Conservation (phyloP, 2,113 vertebrate species). For the Alces alces region DNA sequence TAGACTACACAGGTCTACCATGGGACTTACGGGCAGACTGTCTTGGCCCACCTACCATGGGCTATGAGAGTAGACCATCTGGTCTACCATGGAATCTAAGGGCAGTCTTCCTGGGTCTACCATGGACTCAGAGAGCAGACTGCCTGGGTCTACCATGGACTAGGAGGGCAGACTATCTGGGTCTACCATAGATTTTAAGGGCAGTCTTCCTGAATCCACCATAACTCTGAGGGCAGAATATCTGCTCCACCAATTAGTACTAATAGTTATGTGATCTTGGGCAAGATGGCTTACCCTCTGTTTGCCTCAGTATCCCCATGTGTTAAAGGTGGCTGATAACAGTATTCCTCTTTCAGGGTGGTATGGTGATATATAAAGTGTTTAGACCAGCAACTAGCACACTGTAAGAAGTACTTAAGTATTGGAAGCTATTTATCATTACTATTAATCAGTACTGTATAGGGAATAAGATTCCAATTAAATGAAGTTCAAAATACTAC, state of each 20-base stretch:
- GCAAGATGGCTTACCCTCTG: neutral
- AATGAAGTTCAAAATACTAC: conserved; percentile 12
- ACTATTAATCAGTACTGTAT: neutral
- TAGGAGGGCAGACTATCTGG: neutral
- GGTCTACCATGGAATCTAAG: neutral
- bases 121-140: neutral
- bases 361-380: neutral
- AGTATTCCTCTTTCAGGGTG: neutral
- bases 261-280: neutral
- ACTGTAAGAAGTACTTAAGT: neutral
- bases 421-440: neutral
- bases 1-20: neutral
- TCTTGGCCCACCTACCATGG: neutral
- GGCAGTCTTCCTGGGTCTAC: neutral
- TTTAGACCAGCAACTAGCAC: neutral
- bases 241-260: neutral
- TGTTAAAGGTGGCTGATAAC: neutral
- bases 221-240: neutral
- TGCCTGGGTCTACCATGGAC: neutral
- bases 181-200: neutral
- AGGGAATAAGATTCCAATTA: neutral
- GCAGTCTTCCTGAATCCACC: neutral
- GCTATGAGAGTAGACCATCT: neutral
- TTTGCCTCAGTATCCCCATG: neutral
- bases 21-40: neutral